Percentiles rank a stretch among this genome's conserved stretches.
phyloP scores from a whole-genome alignment of 2,888 invertebrate genomes.

The Cephus pulcher region DNA sequence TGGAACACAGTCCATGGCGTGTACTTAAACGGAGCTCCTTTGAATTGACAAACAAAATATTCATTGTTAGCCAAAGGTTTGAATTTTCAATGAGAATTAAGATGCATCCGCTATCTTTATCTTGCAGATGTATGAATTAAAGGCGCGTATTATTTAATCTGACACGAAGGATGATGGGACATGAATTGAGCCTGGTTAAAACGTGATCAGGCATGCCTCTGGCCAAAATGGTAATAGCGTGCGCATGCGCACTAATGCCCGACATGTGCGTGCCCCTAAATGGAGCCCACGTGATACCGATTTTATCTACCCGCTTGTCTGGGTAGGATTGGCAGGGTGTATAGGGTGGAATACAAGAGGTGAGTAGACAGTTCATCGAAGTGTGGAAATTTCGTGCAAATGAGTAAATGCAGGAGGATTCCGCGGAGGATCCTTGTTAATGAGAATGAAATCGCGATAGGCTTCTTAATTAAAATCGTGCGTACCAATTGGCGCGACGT shows the following conservation, averaged over 20 bases:
- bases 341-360: not conserved
- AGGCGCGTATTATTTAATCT: not conserved
- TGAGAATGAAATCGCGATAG: not conserved
- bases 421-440: not conserved
- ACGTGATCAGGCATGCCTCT: not conserved
- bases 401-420: not conserved
- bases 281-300: constrained; percentile 28
- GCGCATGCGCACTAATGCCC: not conserved
- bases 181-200: not conserved
- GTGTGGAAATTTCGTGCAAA: not conserved
- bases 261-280: constrained; percentile 48
- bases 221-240: not conserved
- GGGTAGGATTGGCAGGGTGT: constrained; percentile 7
- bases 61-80: not conserved
- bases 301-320: constrained; percentile 32
- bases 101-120: not conserved
- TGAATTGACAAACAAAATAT: not conserved
- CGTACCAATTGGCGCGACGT: not conserved
- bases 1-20: not conserved
- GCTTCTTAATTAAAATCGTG: not conserved
- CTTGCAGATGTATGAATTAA: not conserved
- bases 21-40: not conserved
- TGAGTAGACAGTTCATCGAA: not conserved
- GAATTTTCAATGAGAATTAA: not conserved
- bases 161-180: not conserved